These are phyloP conservation scores for Cydia splendana DNA, from an alignment of 1,140 invertebrate species.

Conservation along the genomic window DNA sequence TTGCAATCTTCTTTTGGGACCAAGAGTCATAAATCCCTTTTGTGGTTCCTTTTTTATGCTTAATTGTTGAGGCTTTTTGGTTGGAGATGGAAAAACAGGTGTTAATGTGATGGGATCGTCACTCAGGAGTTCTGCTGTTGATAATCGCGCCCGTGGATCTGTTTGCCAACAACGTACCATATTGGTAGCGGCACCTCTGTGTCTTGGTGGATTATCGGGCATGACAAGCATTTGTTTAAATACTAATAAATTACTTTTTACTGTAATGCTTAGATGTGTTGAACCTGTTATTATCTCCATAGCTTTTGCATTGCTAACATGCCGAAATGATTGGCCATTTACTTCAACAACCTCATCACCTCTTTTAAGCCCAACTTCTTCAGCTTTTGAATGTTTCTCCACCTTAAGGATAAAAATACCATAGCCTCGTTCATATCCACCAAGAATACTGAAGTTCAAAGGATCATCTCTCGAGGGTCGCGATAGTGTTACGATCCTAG, in stretches of 20 bases:
- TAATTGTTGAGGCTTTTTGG: conserved; percentile 87
- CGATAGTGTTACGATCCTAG: conserved; percentile 94
- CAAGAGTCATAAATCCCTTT: conserved; percentile 93
- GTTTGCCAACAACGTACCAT: conserved; percentile 80
- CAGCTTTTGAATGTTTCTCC: conserved; percentile 95
- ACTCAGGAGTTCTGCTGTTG: conserved; percentile 81
- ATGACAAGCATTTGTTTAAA: conserved; percentile 93
- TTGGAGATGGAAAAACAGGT: conserved; percentile 92
- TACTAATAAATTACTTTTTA: conserved; percentile 96
- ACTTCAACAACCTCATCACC: conserved; percentile 99
- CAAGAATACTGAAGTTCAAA: conserved; percentile 95
- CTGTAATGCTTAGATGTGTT: conserved; percentile 97
- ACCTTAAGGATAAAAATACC: conserved; percentile 98
- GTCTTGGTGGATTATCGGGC: conserved; percentile 89
- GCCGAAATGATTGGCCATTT: conserved; percentile 97
- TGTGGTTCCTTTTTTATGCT: conserved; percentile 85
- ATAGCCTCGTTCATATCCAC: conserved; percentile 93
- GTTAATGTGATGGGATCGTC: conserved; percentile 90
- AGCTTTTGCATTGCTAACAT: conserved; percentile 93
- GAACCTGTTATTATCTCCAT: conserved; percentile 95
- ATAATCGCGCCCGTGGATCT: conserved; percentile 84
- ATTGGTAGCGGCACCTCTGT: conserved; percentile 80
- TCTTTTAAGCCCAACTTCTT: conserved; percentile 97
- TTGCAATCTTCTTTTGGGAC: conserved; percentile 90
- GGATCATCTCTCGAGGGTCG: conserved; percentile 95